Base-by-base conservation (phyloP, 2,888 invertebrate genomes). In the Harpagoxenus sublaevis region DNA sequence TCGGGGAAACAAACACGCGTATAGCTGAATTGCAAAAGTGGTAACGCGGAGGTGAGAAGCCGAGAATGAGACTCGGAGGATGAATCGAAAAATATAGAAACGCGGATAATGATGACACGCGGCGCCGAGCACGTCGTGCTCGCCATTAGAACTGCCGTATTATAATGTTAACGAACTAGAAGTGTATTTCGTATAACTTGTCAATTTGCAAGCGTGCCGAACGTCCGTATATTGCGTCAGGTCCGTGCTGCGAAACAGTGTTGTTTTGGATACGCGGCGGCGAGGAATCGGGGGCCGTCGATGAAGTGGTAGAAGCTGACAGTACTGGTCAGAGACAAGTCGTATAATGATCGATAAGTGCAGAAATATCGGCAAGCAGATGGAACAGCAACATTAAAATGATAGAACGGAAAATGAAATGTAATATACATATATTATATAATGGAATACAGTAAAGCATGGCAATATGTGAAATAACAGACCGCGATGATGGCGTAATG, bases 1-100 rank as follows among this genome's bases (percentile, higher is more conserved):
- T 74, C 51, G 57, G 15, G 42, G 35, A 83, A 75, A 65, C 53
- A 68, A 62, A 84, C 45, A 23, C 42, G 63, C 28, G 45, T 60
- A 60, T 15, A 65, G 31, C n/a, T 57, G 57, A 84, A 68, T 60
- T 78, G 70, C 78, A 57, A 68, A 68, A 78, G 42, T 57, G 23
- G 42, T n/a, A 31, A 57, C 12, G 42, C 42, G 28, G 66, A 28
- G 23, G 45, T 10, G 53, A 55, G 53, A 55, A 55, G 9, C 31
- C 66, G 74, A 12, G 12, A 6, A 70, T 18, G 28, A 9, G 65
- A 35, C 35, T 23, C 18, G 51, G 48, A 55, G 31, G 31, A 68
- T 55, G 53, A 66, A 55, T 42, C 55, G 68, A 78, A 42, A 53
- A 23, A 28, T 42, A 39, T 55, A 28, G 42, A 66, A 53, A n/a